These are phyloP conservation scores for Cheilinus undulatus DNA, from an alignment of 2,113 vertebrate species.

Conservation along the genomic window DNA sequence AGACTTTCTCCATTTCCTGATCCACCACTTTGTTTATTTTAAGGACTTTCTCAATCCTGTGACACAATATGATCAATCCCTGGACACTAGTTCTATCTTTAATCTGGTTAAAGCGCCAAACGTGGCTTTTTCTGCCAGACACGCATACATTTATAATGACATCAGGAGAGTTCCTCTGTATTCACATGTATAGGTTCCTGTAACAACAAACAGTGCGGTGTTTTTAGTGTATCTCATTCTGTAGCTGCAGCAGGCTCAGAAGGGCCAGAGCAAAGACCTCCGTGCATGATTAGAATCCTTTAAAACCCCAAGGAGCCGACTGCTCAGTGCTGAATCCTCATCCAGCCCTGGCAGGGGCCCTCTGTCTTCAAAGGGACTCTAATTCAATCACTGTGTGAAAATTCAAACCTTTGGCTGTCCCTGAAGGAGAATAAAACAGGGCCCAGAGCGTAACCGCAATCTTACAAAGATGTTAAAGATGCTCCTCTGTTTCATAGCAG, in stretches of 20 bases:
- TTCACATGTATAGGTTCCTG: constrained; percentile 70
- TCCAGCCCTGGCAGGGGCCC: constrained; percentile 58
- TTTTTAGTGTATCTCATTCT: constrained; percentile 69
- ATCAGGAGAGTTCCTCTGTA: constrained; percentile 43
- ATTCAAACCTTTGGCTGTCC: constrained; percentile 73
- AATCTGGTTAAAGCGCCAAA: constrained; percentile 38
- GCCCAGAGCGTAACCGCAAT: constrained; percentile 40
- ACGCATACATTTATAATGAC: constrained; percentile 51
- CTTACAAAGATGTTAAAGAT: constrained; percentile 23
- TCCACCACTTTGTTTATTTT: constrained; percentile 48
- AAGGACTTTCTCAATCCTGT: constrained; percentile 21
- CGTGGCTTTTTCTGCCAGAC: constrained; percentile 19
- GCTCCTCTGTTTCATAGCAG: neutral
- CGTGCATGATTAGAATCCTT: constrained; percentile 69
- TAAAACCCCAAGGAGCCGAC: constrained; percentile 49
- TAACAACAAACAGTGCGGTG: constrained; percentile 72
- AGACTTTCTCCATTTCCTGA: constrained; percentile 46
- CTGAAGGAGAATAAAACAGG: constrained; percentile 60
- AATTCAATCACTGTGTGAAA: constrained; percentile 84
- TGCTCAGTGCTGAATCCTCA: constrained; percentile 46
- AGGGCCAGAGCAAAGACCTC: constrained; percentile 73
- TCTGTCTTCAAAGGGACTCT: constrained; percentile 67
- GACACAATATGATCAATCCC: constrained; percentile 52
- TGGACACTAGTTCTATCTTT: constrained; percentile 23
- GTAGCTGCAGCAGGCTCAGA: constrained; percentile 56